Base-by-base conservation (phyloP, 2,797 vertebrate genomes). In the Chaenodraco wilsoni region DNA sequence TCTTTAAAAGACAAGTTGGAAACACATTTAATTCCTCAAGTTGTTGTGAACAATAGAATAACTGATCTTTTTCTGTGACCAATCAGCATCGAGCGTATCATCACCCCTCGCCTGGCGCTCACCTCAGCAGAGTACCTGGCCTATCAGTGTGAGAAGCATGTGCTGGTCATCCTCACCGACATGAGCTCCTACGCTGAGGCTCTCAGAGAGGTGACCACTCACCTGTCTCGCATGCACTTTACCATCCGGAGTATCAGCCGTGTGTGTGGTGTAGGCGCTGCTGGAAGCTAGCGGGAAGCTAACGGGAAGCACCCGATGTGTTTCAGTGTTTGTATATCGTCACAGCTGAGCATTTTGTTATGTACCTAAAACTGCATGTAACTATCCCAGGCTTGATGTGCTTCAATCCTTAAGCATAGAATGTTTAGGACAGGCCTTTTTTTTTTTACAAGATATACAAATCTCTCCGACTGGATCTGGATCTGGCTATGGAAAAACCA, bases 171-270 rank as follows among this genome's bases (percentile, higher is more conserved):
- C 79, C 86, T 95, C 56, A 95, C 94, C 0, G 94, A 95, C 84
- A 95, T 95, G 94, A 95, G 94, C 84, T 94, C 94, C 51, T 95
- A 95, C 3, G 94, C 94, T 2, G 94, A 95, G 72, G 94, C 94
- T 70, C 86, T 95, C 69, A 87, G 94, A 93, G 94, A 95, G 92
- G 94, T 95, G 4, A 87, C 3, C 7, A 3, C 17, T 46, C 9
- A 1, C 10, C 37, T 8, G 3, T 27, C 19, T 27, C 27, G 27
- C 27, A 27, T 27, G 4, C 27, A 4, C 3, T 27, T 27, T 27
- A 27, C 27, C 1, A 27, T 27, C 27, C 3, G 27, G 27, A 27
- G 1, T 27, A 3, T 45, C 3, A 2, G 33, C 19, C 1, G 19
- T 15, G 40, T 1, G 21, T 19, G 45, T 45, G 12, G 33, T 31